phyloP scores from a whole-genome alignment of 2,113 vertebrate species.

The Heloderma charlesbogerti region DNA sequence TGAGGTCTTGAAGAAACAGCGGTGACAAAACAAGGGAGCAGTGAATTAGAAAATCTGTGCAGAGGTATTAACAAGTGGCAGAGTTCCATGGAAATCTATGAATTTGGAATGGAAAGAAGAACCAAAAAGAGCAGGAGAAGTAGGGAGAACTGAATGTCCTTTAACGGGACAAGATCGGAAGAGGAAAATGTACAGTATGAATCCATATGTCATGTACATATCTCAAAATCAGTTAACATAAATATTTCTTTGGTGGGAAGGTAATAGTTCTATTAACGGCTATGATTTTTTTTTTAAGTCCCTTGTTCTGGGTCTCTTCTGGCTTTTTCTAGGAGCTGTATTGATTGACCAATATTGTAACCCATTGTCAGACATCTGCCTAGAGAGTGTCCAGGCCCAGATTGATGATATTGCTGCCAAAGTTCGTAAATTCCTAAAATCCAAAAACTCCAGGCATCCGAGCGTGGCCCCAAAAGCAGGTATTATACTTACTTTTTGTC shows the following conservation, averaged over 20 bases:
- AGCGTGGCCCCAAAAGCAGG: conserved; percentile 84
- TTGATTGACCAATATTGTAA: conserved; percentile 97
- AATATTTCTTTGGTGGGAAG: not conserved
- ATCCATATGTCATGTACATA: conserved; percentile 11
- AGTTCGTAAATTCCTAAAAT: conserved; percentile 87
- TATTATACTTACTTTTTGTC: conserved; percentile 49
- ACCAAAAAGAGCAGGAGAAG: not conserved
- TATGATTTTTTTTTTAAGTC: not conserved
- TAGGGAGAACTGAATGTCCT: not conserved
- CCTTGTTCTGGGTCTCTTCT: conserved; percentile 22
- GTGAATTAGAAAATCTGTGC: no score
- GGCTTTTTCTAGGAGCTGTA: conserved; percentile 85
- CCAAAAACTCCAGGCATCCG: conserved; percentile 90
- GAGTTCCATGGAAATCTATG: no score
- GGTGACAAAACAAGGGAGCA: no score
- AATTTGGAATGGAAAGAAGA: not conserved
- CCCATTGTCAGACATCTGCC: conserved; percentile 89
- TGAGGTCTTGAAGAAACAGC: no score
- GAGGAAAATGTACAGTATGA: not conserved
- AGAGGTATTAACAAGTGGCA: not conserved
- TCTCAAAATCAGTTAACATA: conserved; percentile 10
- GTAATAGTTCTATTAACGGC: no score
- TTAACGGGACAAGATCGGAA: not conserved
- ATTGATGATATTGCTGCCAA: conserved; percentile 88
- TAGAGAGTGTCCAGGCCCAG: conserved; percentile 86